A percentile compares a stretch with the other conserved stretches of the same genome.
phyloP scores from a whole-genome alignment of 2,888 invertebrate genomes.

The Galeopsomyia nigrocyanea region DNA sequence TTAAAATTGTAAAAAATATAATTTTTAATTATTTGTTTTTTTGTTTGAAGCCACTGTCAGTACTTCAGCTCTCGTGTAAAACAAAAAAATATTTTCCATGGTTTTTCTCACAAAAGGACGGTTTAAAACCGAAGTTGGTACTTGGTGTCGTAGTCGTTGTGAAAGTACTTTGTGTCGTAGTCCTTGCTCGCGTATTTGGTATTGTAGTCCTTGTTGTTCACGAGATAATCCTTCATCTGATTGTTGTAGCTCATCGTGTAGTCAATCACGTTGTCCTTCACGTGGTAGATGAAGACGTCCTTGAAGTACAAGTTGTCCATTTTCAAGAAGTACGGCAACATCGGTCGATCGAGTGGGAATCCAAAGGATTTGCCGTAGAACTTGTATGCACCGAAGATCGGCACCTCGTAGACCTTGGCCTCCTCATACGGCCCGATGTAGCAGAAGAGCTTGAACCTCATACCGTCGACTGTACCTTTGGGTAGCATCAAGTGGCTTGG shows the following conservation, averaged over 20 bases:
- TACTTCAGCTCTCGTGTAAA: conserved; percentile 35
- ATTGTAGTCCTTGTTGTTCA: no score
- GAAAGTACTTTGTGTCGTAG: conserved; percentile 25
- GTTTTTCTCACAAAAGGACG: conserved; percentile 2
- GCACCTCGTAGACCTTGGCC: conserved; percentile 70
- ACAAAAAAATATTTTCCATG: neutral
- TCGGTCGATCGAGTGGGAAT: conserved; percentile 78
- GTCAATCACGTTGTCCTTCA: conserved; percentile 70
- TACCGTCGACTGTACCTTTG: conserved; percentile 75
- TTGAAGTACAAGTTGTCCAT: conserved; percentile 78
- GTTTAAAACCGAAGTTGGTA: neutral
- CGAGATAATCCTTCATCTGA: no score
- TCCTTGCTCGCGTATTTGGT: conserved; percentile 49
- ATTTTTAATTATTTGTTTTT: conserved; percentile 24
- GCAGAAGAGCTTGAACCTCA: conserved; percentile 76
- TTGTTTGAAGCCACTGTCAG: conserved; percentile 28
- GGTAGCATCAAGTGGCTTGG: conserved; percentile 76
- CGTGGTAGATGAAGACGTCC: conserved; percentile 73
- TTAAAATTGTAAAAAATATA: conserved; percentile 23
- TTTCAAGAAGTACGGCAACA: conserved; percentile 73
- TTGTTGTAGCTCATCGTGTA: conserved; percentile 7
- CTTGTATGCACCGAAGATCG: conserved; percentile 67
- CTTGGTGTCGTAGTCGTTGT: neutral
- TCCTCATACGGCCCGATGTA: conserved; percentile 73
- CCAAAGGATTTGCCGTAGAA: conserved; percentile 74